Conservation (phyloP, 1,140 invertebrate species). For the Potamilus streckersoni region DNA sequence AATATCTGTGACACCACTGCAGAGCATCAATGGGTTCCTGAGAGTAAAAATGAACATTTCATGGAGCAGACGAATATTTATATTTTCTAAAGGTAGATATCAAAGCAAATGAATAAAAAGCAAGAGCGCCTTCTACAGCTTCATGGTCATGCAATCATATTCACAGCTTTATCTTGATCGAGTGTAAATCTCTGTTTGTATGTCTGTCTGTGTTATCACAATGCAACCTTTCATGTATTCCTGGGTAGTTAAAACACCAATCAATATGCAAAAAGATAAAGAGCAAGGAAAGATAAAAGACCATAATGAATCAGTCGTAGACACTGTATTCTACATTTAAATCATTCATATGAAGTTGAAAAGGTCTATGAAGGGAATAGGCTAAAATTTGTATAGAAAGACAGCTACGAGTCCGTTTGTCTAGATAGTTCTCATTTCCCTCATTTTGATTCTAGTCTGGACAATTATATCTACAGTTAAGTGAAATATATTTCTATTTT, state of each 20-base stretch:
- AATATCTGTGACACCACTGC: conserved; percentile 9
- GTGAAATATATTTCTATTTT: no score
- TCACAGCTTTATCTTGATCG: background rate
- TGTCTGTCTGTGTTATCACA: background rate
- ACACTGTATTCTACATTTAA: no score
- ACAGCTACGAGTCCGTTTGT: no score
- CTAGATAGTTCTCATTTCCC: background rate
- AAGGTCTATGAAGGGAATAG: no score
- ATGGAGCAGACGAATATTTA: background rate
- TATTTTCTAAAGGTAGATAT: background rate
- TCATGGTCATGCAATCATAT: background rate
- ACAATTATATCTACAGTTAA: background rate
- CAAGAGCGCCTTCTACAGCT: background rate
- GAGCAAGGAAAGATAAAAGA: no score
- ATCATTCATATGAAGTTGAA: no score
- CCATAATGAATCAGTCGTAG: no score
- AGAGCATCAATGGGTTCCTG: conserved; percentile 19
- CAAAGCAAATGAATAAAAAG: no score
- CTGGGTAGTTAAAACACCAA: no score
- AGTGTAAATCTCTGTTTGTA: background rate
- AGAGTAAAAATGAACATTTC: background rate
- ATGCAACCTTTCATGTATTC: no score
- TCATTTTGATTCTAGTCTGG: background rate
- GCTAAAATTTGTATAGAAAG: no score
- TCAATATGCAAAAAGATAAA: no score